Conservation (phyloP, 2,113 vertebrate species). For the Oncorhynchus nerka region DNA sequence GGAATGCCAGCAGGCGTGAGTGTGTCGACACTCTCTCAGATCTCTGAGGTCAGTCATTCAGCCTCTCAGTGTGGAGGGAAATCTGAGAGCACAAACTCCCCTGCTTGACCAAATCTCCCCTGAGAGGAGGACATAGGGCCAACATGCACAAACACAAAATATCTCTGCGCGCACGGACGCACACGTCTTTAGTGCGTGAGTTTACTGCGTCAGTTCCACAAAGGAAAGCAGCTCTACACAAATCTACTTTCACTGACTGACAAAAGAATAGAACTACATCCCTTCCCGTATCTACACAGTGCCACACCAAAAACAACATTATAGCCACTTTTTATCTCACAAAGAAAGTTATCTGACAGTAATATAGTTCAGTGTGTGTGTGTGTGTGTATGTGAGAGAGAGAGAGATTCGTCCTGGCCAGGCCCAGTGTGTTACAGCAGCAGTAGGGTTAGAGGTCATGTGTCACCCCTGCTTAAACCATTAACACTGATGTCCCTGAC, state of each 20-base stretch:
- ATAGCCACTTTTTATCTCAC: background rate
- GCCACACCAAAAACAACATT: too few species aligned
- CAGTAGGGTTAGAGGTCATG: background rate
- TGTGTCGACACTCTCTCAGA: background rate
- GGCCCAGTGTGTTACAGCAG: background rate
- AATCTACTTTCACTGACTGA: too few species aligned
- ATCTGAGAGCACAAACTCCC: slow-evolving; percentile 15
- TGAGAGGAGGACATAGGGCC: background rate
- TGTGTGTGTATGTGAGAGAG: background rate
- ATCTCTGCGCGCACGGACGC: background rate
- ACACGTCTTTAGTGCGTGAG: background rate
- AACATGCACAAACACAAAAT: background rate
- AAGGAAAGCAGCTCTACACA: too few species aligned
- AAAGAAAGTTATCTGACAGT: background rate
- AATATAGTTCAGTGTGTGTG: background rate
- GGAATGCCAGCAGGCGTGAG: background rate
- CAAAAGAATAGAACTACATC: too few species aligned
- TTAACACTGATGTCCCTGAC: slow-evolving; percentile 7
- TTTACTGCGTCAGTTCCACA: background rate
- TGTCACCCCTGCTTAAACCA: background rate
- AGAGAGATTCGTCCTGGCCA: background rate
- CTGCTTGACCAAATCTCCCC: slow-evolving; percentile 5
- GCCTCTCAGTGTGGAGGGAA: background rate
- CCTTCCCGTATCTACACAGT: too few species aligned
- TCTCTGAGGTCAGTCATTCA: background rate